Conservation (phyloP, 2,113 vertebrate species). For the Tauraco erythrolophus region DNA sequence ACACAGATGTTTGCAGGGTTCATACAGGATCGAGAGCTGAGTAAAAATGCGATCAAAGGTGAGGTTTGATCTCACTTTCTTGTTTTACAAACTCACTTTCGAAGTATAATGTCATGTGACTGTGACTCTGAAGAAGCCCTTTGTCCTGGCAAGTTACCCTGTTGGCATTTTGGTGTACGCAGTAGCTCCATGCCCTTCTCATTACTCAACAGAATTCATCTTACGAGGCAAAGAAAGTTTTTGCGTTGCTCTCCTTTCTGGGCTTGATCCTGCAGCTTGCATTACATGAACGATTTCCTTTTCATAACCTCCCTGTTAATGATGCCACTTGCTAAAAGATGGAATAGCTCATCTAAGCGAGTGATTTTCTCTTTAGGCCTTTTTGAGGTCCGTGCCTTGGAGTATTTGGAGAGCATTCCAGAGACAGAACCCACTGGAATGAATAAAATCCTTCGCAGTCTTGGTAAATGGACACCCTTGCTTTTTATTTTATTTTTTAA, state of each 20-base stretch:
- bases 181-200: rapidly evolving
- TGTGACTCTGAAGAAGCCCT: background rate
- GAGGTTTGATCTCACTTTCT: background rate
- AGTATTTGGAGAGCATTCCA: slow-evolving; percentile 88
- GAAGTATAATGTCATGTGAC: rapidly evolving
- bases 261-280: background rate
- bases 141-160: background rate
- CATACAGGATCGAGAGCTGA: slow-evolving; percentile 94
- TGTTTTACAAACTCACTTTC: background rate
- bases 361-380: slow-evolving; percentile 79
- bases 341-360: background rate
- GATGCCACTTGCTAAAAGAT: background rate
- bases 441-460: slow-evolving; percentile 92
- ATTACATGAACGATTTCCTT: background rate
- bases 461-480: slow-evolving; percentile 81
- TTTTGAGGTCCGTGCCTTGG: slow-evolving; percentile 90
- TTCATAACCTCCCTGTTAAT: background rate
- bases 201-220: background rate
- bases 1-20: slow-evolving; percentile 99
- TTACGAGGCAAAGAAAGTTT: background rate
- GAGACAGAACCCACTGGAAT: slow-evolving; percentile 88
- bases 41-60: slow-evolving; percentile 89
- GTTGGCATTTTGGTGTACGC: rapidly evolving
- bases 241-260: background rate
- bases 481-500: background rate